Evolutionary conservation across 2,888 invertebrate genomes (phyloP), one percentile per base, ranked within the genome.

Genomic region (Chironomus tentans): DNA sequence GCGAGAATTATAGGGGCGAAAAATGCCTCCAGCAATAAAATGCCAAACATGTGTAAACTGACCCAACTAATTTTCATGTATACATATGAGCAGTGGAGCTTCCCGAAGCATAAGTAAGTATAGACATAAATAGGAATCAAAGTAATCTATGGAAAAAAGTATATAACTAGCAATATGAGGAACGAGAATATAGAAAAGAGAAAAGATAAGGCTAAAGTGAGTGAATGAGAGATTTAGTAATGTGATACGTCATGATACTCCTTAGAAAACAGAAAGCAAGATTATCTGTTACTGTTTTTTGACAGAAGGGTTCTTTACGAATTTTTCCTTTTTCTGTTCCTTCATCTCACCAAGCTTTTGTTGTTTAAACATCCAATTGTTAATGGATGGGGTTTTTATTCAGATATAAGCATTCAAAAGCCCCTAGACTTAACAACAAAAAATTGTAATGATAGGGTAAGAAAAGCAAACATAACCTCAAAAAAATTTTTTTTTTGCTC

Each of bases 51-150:
- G 28, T 62, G 72, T 62, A 72, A 72, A 72, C 62, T 72, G 72
- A 72, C 72, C 72, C 72, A 62, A 72, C 72, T 72, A 72, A 72
- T 72, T 72, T 50, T 15, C n/a, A 56, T 18, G 56, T 3, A n/a
- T n/a, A 13, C 10, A 38, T 28, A 28, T 28, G 28, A 28, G 28
- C 28, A 38, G 38, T 38, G 38, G 10, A 38, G 38, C 38, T 10
- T 38, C 38, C 38, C 38, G 10, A 38, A 7, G 38, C 38, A 38
- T 38, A 38, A 38, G 38, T 38, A 38, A 38, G 38, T 38, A 38
- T 38, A 38, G 38, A 38, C 38, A 38, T 38, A 38, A 38, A 38
- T 38, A 38, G 38, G 38, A 38, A 38, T 38, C 38, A 38, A 38
- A 38, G 47, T 13, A 15, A 68, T 24, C 28, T 2, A 28, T 68